phyloP scores from a whole-genome alignment of 1,140 invertebrate species.

The Formica exsecta region DNA sequence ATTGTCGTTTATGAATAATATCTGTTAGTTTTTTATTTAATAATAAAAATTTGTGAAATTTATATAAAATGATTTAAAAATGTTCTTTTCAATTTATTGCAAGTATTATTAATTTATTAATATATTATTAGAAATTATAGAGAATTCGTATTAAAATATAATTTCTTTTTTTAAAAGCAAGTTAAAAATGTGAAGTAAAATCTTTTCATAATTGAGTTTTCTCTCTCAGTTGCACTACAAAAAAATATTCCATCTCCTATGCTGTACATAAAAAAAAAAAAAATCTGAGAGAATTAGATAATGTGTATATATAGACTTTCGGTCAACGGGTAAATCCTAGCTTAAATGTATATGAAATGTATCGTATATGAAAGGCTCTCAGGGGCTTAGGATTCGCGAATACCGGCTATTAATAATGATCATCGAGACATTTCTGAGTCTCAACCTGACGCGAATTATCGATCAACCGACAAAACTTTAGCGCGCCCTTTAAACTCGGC shows the following conservation, averaged over 20 bases:
- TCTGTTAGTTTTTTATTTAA: neutral
- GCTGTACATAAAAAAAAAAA: neutral
- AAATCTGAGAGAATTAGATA: neutral
- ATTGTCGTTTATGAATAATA: neutral
- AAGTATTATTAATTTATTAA: neutral
- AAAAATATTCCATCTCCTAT: no score
- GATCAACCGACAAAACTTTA: conserved; percentile 67
- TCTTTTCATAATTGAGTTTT: neutral
- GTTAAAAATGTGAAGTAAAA: neutral
- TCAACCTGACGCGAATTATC: conserved; percentile 69
- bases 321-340: neutral
- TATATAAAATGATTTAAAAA: neutral
- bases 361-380: conserved; percentile 2
- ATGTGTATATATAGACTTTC: conserved; percentile 11
- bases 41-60: neutral
- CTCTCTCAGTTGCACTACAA: neutral
- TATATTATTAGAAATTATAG: neutral
- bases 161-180: neutral
- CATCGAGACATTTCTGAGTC: conserved; percentile 32
- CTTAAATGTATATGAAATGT: conserved; percentile 23
- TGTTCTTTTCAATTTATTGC: neutral
- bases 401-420: conserved; percentile 38
- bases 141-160: neutral
- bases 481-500: conserved; percentile 57
- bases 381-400: conserved; percentile 4